Base-by-base conservation (phyloP, 2,888 invertebrate species). In the Drosophila pegasa region DNA sequence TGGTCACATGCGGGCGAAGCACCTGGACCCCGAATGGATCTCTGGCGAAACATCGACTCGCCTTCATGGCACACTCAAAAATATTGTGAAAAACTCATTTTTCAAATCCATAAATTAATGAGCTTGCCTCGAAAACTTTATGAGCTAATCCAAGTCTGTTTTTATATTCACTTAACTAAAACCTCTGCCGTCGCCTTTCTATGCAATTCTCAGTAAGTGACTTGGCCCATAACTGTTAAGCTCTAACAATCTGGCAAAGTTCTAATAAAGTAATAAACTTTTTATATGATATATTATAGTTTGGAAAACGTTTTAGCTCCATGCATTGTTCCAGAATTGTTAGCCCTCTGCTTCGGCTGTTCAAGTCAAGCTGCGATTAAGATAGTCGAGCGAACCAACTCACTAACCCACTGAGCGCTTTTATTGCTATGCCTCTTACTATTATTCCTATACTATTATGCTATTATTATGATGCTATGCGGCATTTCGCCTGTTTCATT, bases 1-100 rank as follows among this genome's bases (percentile, higher is more conserved):
- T 8, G 8, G 37, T 9, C 20, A 2, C 16, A 71, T 71, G 59
- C 66, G 71, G 71, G 71, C 27, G 47, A 31, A 59, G 40, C 50
- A 64, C 31, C 40, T 57, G 70, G 47, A 18, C 20, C 31, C 5
- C 20, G 12, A 50, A 58, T 43, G 31, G 9, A 47, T 69, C 37
- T 52, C 27, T 41, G 35, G n/a, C 45, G 9, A 27, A 61, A 55
- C 40, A 16, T 25, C 18, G n/a, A 20, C 27, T n/a, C 3, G 22
- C 7, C 16, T 27, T 45, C 45, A 10, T 45, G 16, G 16, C 27
- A 18, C 18, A 29, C 3, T 12, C 27, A 10, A 45, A 45, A 12
- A 16, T 27, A 16, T 27, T 27, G 9, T 12, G 27, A 45, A 27
- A 45, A 27, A 45, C 27, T 16, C 43, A 45, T 25, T 27, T 45